These are phyloP conservation scores for Petromus typicus DNA, from an alignment of 2,113 vertebrate genomes.

Conservation along the genomic window DNA sequence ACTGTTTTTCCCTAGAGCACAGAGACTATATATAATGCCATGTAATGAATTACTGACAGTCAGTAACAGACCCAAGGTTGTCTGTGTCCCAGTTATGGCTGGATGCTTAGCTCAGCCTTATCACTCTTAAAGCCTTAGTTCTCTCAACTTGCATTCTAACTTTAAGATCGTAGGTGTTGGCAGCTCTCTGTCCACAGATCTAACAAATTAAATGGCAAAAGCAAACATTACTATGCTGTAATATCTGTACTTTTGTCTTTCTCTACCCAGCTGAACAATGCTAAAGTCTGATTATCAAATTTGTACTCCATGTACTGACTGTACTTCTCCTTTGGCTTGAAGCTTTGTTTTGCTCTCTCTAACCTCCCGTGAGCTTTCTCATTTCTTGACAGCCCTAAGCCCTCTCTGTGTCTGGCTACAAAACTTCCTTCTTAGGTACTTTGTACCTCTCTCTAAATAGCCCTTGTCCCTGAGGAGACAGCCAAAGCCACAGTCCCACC, in stretches of 20 bases:
- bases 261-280: rapidly evolving
- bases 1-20: neutral
- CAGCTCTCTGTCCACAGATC: rapidly evolving
- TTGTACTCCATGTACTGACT: no score
- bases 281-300: neutral
- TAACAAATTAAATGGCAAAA: neutral
- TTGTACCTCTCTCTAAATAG: neutral
- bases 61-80: neutral
- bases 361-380: neutral
- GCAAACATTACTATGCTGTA: neutral
- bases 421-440: neutral
- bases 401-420: neutral
- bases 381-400: neutral
- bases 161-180: neutral
- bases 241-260: rapidly evolving
- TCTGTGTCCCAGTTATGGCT: neutral
- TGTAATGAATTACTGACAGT: neutral
- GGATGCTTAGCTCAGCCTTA: neutral
- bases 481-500: neutral
- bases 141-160: neutral
- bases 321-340: neutral
- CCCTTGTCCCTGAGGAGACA: neutral
- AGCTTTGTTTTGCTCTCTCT: neutral
- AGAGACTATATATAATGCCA: neutral
- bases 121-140: neutral